Evolutionary conservation across 2,113 vertebrate species (phyloP).

Genomic region (Myotis brandtii): DNA sequence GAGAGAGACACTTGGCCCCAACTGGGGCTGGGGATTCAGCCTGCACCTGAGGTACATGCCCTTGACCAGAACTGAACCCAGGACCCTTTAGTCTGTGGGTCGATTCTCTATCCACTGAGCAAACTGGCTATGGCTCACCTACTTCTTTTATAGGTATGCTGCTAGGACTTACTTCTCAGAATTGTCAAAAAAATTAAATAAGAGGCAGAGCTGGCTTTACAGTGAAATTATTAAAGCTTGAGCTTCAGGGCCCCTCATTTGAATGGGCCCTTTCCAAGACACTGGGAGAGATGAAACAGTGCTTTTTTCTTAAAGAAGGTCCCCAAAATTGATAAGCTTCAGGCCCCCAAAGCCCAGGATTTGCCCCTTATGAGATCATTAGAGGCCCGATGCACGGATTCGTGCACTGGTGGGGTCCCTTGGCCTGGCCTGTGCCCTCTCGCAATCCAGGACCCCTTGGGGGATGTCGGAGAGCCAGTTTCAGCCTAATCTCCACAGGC

Average conservation of each 20-base stretch:
- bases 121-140: neutral
- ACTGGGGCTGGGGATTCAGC: too few relatives aligned
- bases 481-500: too few relatives aligned
- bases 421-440: too few relatives aligned
- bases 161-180: conserved; percentile 29
- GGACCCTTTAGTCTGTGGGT: too few relatives aligned
- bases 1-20: too few relatives aligned
- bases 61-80: too few relatives aligned
- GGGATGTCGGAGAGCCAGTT: too few relatives aligned
- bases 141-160: conserved; percentile 16
- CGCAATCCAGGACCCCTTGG: too few relatives aligned
- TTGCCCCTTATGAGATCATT: neutral
- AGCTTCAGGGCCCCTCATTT: neutral
- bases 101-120: too few relatives aligned
- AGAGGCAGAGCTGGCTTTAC: conserved; percentile 40
- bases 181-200: conserved; percentile 29
- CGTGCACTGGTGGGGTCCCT: too few relatives aligned
- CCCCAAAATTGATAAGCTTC: neutral
- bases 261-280: conserved; percentile 7
- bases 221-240: conserved; percentile 5
- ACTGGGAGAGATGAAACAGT: neutral
- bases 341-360: neutral
- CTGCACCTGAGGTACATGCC: too few relatives aligned
- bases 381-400: too few relatives aligned
- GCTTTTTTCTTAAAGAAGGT: neutral